Evolutionary conservation across 2,888 invertebrate species (phyloP), one percentile per base, ranked within the genome.

Genomic region (Ethmia dodecea): DNA sequence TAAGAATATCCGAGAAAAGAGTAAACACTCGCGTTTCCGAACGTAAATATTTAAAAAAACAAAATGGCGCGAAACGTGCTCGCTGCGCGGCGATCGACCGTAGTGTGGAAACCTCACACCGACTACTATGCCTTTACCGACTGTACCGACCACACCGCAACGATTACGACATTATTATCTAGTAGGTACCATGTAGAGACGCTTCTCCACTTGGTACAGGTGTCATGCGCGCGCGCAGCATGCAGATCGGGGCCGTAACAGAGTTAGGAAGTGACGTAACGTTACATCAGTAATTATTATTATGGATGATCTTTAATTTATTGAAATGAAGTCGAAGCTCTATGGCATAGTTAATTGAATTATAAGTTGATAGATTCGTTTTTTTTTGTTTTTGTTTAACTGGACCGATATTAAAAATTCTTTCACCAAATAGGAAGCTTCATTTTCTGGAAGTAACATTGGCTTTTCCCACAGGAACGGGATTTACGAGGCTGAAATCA

Each of bases 41-140:
- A 45, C 52, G 44, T 40, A 43, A 44, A 22, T 22, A 9, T 35
- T 33, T 35, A 31, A 42, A 34, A 45, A 47, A n/a, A 38, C 50
- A 54, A 40, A 41, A 11, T 43, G 45, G 51, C 61, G 65, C 58
- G 55, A 55, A 45, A 47, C 73, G 76, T 72, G 53, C 37, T 55
- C 43, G 38, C 45, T 13, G 35, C 45, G 31, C 55, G 56, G 47
- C 44, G 44, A 22, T 43, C 54, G 55, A 48, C 49, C 48, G 54
- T 55, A 49, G 53, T 64, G 52, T 66, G 66, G n/a, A 22, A 42
- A 40, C 38, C 40, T 42, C 37, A 36, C 32, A 33, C 33, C 37
- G 28, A 36, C 30, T 40, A 33, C 15, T 38, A 31, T 27, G 24
- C 24, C 31, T 8, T 8, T 22, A n/a, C 22, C 9, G 22, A 8